A percentile compares a stretch with the other conserved stretches of the same genome.
Conservation (phyloP, 2,113 vertebrate species). For the Elgaria multicarinata region DNA sequence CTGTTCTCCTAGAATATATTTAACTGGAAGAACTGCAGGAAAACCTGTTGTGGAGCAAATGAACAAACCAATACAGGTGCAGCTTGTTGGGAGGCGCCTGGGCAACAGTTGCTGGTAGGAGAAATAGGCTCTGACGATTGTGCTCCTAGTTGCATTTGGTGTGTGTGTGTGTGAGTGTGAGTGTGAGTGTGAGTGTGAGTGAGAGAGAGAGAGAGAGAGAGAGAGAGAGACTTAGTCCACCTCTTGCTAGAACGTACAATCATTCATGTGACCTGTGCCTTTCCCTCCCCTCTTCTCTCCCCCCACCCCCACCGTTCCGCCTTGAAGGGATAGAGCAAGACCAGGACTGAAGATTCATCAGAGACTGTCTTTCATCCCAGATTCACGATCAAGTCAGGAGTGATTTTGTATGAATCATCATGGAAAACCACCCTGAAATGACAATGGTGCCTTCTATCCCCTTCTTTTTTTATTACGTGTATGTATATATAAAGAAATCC, state of each 20-base stretch:
- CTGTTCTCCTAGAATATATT: too few species aligned
- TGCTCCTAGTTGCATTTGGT: too few species aligned
- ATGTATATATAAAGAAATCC: constrained; percentile 54
- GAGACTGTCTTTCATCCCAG: fast-evolving
- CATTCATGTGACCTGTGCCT: too few species aligned
- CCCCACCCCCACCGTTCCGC: background rate
- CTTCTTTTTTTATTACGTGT: background rate
- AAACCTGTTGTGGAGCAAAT: too few species aligned
- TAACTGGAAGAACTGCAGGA: too few species aligned
- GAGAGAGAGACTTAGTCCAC: background rate
- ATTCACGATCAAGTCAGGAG: background rate
- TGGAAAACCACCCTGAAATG: fast-evolving
- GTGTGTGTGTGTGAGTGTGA: background rate
- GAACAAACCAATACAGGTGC: too few species aligned
- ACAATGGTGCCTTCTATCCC: background rate
- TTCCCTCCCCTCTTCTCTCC: background rate
- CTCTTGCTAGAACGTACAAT: too few species aligned
- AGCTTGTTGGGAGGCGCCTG: too few species aligned
- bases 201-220: too few species aligned
- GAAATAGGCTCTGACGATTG: too few species aligned
- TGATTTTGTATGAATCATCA: background rate
- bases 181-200: background rate
- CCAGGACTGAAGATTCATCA: background rate
- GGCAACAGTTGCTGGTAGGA: too few species aligned
- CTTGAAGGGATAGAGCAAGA: constrained; percentile 20